Percentiles rank a stretch among this genome's conserved stretches.
phyloP scores from a whole-genome alignment of 2,888 invertebrate genomes.

The Empis livida region DNA sequence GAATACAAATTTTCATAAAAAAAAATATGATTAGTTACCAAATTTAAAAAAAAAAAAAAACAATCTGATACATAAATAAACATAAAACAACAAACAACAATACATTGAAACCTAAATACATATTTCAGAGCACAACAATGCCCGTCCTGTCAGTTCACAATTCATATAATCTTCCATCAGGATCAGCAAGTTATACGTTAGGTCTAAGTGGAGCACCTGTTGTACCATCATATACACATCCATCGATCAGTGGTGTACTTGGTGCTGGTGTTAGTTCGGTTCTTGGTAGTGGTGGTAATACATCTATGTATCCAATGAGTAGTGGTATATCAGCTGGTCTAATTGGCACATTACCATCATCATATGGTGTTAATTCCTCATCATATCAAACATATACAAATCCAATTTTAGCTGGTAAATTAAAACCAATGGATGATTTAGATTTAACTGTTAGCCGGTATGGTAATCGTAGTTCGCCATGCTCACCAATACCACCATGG shows the following conservation, averaged over 20 bases:
- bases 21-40: too few species aligned
- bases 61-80: conserved; percentile 15
- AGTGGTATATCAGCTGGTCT: conserved; percentile 25
- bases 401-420: conserved; percentile 50
- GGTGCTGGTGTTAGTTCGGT: conserved; percentile 23
- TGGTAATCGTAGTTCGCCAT: conserved; percentile 48
- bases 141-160: conserved; percentile 41
- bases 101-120: conserved; percentile 17
- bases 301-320: conserved; percentile 25
- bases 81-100: conserved; percentile 26
- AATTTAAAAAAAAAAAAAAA: too few species aligned
- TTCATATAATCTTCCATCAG: conserved; percentile 35
- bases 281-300: conserved; percentile 21
- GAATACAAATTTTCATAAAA: too few species aligned
- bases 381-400: conserved; percentile 50
- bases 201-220: conserved; percentile 30
- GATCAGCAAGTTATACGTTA: conserved; percentile 34
- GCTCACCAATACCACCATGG: conserved; percentile 49
- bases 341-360: conserved; percentile 26
- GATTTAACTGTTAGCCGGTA: conserved; percentile 51
- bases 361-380: conserved; percentile 32
- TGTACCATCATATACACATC: conserved; percentile 31
- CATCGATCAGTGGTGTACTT: conserved; percentile 29
- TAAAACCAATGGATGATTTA: conserved; percentile 60
- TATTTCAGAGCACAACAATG: conserved; percentile 53